Conservation (phyloP, 2,113 vertebrate genomes). For the Todiramphus chloris region DNA sequence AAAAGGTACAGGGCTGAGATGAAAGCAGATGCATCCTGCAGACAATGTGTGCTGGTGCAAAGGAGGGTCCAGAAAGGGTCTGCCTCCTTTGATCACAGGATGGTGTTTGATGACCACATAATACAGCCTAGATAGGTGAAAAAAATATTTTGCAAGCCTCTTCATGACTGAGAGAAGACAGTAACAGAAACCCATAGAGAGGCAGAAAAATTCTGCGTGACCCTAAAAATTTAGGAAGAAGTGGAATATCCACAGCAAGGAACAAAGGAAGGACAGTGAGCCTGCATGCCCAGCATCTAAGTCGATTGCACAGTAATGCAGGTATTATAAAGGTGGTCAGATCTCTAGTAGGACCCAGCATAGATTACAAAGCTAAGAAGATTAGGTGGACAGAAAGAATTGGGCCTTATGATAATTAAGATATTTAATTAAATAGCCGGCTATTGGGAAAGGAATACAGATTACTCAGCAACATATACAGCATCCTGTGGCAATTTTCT, state of each 20-base stretch:
- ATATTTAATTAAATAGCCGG: neutral
- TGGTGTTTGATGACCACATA: neutral
- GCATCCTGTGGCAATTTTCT: neutral
- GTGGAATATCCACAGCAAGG: neutral
- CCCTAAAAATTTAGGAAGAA: neutral
- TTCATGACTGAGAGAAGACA: neutral
- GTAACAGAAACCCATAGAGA: neutral
- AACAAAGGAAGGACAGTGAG: neutral
- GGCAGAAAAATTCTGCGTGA: neutral
- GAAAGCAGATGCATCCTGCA: neutral
- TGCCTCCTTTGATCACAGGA: neutral
- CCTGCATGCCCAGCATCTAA: neutral
- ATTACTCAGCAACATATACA: neutral
- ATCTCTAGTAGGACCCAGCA: neutral
- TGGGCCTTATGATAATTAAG: neutral
- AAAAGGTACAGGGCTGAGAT: neutral
- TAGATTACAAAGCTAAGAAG: neutral
- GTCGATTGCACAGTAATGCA: rapidly evolving
- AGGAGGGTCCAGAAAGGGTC: neutral
- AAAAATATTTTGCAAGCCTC: neutral
- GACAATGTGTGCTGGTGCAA: neutral
- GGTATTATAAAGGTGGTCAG: neutral
- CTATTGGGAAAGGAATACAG: neutral
- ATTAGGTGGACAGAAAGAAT: neutral
- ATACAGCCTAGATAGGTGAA: neutral